Percentiles rank a stretch among this genome's conserved stretches.
phyloP scores from a whole-genome alignment of 2,797 vertebrate species.

The Clarias laeviceps region DNA sequence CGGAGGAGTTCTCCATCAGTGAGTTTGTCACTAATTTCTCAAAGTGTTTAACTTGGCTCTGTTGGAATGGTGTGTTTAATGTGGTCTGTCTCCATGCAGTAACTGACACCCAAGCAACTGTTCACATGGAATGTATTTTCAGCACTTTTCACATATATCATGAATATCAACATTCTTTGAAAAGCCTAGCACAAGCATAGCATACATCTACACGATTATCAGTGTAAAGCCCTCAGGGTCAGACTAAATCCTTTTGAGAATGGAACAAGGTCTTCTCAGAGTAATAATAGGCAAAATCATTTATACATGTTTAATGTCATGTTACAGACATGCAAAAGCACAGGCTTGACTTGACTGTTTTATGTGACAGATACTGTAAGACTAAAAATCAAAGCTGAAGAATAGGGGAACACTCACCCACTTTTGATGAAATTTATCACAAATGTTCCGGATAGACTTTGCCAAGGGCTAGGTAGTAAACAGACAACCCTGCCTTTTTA shows the following conservation, averaged over 20 bases:
- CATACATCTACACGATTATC: not conserved
- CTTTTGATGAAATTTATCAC: conserved; percentile 22
- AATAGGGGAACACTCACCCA: not conserved
- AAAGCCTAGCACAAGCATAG: not conserved
- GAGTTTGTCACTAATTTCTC: conserved; percentile 58
- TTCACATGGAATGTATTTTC: conserved; percentile 8
- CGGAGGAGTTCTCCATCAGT: conserved; percentile 57
- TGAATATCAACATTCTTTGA: not conserved
- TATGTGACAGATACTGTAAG: not conserved
- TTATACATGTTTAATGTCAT: not conserved
- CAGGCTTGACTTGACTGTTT: not conserved
- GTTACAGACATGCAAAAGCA: not conserved
- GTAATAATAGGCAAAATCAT: not conserved
- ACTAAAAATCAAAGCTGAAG: not conserved
- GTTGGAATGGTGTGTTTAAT: conserved; percentile 22
- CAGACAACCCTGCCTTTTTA: conserved; percentile 13
- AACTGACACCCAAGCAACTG: not conserved
- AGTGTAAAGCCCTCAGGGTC: not conserved
- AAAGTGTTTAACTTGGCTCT: conserved; percentile 51
- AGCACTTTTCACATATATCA: not conserved
- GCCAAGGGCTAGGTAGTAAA: conserved; percentile 20
- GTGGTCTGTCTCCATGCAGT: not conserved
- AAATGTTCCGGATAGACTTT: conserved; percentile 19
- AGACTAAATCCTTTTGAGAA: not conserved
- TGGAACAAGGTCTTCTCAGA: not conserved